These are phyloP conservation scores for Panagrolaimus sp. DNA, from an alignment of 1,140 invertebrate species.

Conservation along the genomic window DNA sequence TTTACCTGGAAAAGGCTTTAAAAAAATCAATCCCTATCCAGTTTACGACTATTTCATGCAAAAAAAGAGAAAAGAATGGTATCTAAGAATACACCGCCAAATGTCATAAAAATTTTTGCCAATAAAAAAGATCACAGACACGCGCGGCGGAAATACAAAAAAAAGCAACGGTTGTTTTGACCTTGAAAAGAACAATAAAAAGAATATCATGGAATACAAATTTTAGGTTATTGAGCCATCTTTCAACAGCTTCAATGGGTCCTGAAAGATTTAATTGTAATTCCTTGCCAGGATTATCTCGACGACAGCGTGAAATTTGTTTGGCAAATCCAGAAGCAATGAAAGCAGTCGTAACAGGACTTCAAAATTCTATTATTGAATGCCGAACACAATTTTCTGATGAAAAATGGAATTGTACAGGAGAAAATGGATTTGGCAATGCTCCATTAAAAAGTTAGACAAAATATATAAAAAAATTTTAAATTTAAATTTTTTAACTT, in stretches of 20 bases:
- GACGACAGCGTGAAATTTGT: conserved; percentile 38
- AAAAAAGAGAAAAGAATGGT: neutral
- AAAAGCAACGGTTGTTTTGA: neutral
- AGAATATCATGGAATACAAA: neutral
- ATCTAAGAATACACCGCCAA: neutral
- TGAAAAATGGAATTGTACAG: conserved; percentile 66
- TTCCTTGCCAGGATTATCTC: conserved; percentile 31
- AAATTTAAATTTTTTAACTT: neutral
- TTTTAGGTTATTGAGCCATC: conserved; percentile 6
- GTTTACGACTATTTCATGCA: neutral
- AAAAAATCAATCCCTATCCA: too few relatives aligned
- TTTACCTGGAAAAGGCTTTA: too few relatives aligned
- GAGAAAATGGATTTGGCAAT: conserved; percentile 42
- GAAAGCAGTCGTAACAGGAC: conserved; percentile 54
- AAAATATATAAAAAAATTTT: neutral
- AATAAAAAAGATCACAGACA: neutral
- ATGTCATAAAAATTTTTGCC: neutral
- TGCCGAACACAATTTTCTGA: conserved; percentile 65
- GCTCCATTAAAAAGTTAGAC: conserved; percentile 9
- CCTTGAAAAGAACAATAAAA: neutral
- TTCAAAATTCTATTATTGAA: conserved; percentile 62
- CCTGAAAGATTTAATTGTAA: conserved; percentile 25
- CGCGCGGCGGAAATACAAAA: neutral
- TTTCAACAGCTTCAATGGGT: neutral
- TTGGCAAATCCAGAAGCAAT: conserved; percentile 33